A percentile compares a stretch with the other conserved stretches of the same genome.
Evolutionary conservation across 2,888 invertebrate genomes (phyloP).

Genomic region (Leptinotarsa peninsularis): DNA sequence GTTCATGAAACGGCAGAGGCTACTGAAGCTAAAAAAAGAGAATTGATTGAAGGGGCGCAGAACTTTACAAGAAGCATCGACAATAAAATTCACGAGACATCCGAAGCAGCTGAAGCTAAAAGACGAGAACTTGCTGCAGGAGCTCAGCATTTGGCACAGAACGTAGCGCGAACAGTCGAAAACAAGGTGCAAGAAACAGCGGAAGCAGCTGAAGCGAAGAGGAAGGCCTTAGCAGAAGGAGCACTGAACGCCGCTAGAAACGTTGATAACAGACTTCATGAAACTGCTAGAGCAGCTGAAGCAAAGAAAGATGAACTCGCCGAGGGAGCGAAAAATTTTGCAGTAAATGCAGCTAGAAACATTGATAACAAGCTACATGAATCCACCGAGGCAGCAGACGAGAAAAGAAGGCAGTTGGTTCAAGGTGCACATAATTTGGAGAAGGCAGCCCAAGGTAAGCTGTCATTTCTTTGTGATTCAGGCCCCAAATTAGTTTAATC

Average conservation of each 20-base stretch:
- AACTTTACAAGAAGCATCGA: constrained; percentile 36
- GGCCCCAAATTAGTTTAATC: too few species aligned
- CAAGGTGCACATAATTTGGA: constrained; percentile 37
- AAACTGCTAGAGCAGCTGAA: constrained; percentile 42
- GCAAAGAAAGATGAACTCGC: constrained; percentile 39
- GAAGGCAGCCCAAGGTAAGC: constrained; percentile 30
- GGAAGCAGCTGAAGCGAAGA: constrained; percentile 45
- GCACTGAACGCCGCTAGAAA: constrained; percentile 37
- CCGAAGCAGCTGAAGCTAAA: constrained; percentile 44
- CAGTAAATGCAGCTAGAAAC: constrained; percentile 37
- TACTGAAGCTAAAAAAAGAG: constrained; percentile 39
- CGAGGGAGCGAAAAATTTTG: constrained; percentile 28
- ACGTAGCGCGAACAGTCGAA: constrained; percentile 34
- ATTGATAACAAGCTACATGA: constrained; percentile 47
- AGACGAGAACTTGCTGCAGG: constrained; percentile 35
- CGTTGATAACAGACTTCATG: constrained; percentile 40
- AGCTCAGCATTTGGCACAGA: constrained; percentile 36
- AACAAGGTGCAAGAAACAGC: constrained; percentile 43
- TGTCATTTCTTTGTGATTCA: neutral
- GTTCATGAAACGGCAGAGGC: constrained; percentile 41
- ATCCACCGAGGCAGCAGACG: constrained; percentile 44
- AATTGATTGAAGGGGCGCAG: constrained; percentile 36
- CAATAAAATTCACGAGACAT: constrained; percentile 38
- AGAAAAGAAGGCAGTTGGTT: constrained; percentile 37
- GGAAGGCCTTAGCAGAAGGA: constrained; percentile 34